phyloP scores from a whole-genome alignment of 2,113 vertebrate genomes.

The Ammodytes marinus region DNA sequence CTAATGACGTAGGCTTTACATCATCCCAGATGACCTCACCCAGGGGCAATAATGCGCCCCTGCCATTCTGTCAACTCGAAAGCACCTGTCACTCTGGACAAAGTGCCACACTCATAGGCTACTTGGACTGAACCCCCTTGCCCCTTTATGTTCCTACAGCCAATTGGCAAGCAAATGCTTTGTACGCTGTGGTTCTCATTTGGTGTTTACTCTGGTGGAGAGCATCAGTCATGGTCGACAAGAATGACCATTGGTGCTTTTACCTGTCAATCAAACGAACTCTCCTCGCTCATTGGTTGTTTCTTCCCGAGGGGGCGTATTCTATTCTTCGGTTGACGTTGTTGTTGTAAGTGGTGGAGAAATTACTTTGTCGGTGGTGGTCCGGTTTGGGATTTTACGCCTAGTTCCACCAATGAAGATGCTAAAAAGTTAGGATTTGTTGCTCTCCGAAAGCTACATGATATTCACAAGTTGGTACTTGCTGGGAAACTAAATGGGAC shows the following conservation, averaged over 20 bases:
- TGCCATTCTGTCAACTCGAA: slow-evolving; percentile 35
- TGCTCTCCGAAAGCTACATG: background rate
- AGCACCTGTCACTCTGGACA: slow-evolving; percentile 70
- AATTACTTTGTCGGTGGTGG: slow-evolving; percentile 83
- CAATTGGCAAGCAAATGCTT: slow-evolving; percentile 58
- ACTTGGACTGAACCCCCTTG: slow-evolving; percentile 6
- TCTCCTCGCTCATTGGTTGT: slow-evolving; percentile 69
- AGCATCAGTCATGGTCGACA: slow-evolving; percentile 38
- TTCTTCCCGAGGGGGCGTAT: slow-evolving; percentile 54
- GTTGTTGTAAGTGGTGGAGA: slow-evolving; percentile 87
- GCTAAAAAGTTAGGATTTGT: slow-evolving; percentile 63
- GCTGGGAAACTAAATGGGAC: slow-evolving; percentile 56
- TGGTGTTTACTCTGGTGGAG: slow-evolving; percentile 35
- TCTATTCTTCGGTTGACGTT: slow-evolving; percentile 80
- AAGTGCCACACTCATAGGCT: slow-evolving; percentile 62
- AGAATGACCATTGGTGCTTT: slow-evolving; percentile 32
- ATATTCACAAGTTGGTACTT: background rate
- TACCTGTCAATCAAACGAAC: background rate
- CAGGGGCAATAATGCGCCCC: slow-evolving; percentile 35
- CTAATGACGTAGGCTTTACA: slow-evolving; percentile 59
- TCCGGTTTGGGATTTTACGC: slow-evolving; percentile 64
- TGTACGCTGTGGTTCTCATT: slow-evolving; percentile 46
- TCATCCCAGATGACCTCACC: slow-evolving; percentile 77
- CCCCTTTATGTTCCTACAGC: slow-evolving; percentile 42
- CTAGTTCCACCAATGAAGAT: slow-evolving; percentile 36